Conservation (phyloP, 2,888 invertebrate species). For the Euproctis similis region DNA sequence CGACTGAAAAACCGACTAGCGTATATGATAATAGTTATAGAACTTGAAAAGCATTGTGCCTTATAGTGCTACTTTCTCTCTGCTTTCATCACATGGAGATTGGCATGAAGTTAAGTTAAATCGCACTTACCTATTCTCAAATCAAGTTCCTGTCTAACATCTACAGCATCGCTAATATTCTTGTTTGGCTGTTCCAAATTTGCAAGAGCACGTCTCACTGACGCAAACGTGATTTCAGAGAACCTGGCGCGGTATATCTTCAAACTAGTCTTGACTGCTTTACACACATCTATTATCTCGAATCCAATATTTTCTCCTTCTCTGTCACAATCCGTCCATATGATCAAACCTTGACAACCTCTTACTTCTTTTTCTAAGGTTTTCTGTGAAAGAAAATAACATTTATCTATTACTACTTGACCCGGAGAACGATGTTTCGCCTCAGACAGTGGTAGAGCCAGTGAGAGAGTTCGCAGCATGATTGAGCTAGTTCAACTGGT, state of each 20-base stretch:
- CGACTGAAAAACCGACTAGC: too few species aligned
- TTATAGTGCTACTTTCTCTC: too few species aligned
- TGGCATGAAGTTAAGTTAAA: background rate
- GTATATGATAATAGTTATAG: too few species aligned
- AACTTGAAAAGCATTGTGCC: too few species aligned
- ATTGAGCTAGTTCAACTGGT: too few species aligned
- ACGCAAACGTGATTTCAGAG: constrained; percentile 94
- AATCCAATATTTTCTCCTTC: constrained; percentile 99
- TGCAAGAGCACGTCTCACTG: constrained; percentile 86
- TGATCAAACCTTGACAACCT: constrained; percentile 84
- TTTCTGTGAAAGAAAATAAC: constrained; percentile 58
- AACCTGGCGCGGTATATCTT: constrained; percentile 89
- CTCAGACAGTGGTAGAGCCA: too few species aligned
- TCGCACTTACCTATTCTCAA: constrained; percentile 84
- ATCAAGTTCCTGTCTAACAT: constrained; percentile 93
- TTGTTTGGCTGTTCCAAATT: constrained; percentile 88
- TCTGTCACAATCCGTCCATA: constrained; percentile 99
- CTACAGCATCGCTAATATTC: constrained; percentile 92
- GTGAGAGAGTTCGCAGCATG: too few species aligned
- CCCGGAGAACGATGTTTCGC: too few species aligned
- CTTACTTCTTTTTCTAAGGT: constrained; percentile 82
- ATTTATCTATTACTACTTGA: too few species aligned
- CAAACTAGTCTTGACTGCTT: constrained; percentile 83
- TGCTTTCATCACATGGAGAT: too few species aligned
- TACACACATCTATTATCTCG: constrained; percentile 95